phyloP scores from a whole-genome alignment of 2,113 vertebrate genomes.

The Oncorhynchus kisutch region DNA sequence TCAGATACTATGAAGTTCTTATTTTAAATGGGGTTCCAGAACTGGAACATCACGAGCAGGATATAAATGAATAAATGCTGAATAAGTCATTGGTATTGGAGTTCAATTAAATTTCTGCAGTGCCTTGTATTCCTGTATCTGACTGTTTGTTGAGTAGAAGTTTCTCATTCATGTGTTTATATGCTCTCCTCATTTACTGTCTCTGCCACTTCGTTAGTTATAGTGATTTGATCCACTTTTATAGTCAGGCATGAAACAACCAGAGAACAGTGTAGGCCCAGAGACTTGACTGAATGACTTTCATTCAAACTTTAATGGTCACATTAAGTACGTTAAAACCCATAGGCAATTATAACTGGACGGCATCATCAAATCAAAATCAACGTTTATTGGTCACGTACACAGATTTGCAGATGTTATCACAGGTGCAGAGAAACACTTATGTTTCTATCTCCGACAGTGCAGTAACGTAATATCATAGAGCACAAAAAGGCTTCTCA shows the following conservation, averaged over 20 bases:
- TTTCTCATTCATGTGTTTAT: conserved; percentile 17
- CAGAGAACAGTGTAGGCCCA: no score
- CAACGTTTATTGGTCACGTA: no score
- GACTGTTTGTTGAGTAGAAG: conserved; percentile 8
- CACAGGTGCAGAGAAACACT: no score
- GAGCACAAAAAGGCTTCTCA: conserved; percentile 37
- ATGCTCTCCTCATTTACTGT: neutral
- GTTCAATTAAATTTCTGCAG: conserved; percentile 15
- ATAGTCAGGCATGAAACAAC: neutral
- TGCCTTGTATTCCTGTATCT: conserved; percentile 25
- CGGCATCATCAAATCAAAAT: conserved; percentile 33
- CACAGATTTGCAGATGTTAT: no score
- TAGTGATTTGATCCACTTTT: neutral
- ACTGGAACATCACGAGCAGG: no score
- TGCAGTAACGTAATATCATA: conserved; percentile 35
- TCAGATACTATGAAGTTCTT: no score
- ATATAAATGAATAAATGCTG: no score
- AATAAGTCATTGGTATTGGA: neutral
- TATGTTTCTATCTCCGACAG: no score
- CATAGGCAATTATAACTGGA: conserved; percentile 65
- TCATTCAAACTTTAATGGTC: no score
- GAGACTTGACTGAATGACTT: no score
- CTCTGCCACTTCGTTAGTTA: neutral
- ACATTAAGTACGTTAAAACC: conserved; percentile 51
- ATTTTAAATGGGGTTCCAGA: no score